Base-by-base conservation (phyloP, 2,797 vertebrate genomes). In the Paguma larvata region DNA sequence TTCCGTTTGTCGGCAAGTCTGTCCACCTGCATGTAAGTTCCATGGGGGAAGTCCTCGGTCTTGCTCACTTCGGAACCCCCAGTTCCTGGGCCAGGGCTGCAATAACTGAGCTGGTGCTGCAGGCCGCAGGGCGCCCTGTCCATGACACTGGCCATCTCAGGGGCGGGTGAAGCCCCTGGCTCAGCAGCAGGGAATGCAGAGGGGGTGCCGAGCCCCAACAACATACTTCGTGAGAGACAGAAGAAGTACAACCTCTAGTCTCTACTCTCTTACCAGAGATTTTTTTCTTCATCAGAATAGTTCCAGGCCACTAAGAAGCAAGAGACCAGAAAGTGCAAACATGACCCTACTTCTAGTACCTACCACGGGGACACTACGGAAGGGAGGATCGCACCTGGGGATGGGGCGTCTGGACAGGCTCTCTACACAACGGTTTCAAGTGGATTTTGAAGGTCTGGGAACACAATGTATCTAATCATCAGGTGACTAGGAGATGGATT, bases 101-200 rank as follows among this genome's bases (percentile, higher is more conserved):
- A 16, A 46, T 7, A 46, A 19, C 34, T 0, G 6, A 23, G 38
- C 18, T 51, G n/a, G 53, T 3, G 3, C 53, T 44, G 14, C 53
- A 51, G 19, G 59, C 25, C 2, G 1, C 25, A 12, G 59, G 0
- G 2, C 6, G 6, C 23, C 59, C 10, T 4, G 34, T 25, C 62
- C 68, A 4, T 1, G 27, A 27, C 2, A 41, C 18, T 5, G 1
- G 16, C 78, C 27, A 3, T 11, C 14, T 0, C 1, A 34, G 5
- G 25, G 44, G 27, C 46, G 53, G 72, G 59, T 2, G 44, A 53
- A 16, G 67, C 38, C 23, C 12, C 5, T 16, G 4, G 38, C 25
- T 38, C 41, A 27, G 46, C 48, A 27, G 32, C 6, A 11, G 27
- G 5, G 18, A 63, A n/a, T 38, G 53, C 34, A 85, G 30, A 38